These are phyloP conservation scores for Silurus asotus DNA, from an alignment of 2,113 vertebrate species.

Conservation along the genomic window DNA sequence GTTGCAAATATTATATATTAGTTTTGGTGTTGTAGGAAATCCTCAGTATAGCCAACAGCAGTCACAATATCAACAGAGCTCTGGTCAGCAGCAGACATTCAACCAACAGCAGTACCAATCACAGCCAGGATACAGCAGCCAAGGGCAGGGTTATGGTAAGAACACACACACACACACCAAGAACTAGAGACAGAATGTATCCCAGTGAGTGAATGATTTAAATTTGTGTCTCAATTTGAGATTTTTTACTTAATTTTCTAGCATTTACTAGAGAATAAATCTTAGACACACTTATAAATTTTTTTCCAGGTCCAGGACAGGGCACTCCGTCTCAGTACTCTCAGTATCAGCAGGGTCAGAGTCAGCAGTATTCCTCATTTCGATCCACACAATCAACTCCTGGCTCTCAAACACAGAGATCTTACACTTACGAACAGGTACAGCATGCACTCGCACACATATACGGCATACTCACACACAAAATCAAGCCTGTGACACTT, in stretches of 20 bases:
- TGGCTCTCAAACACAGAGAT: constrained; percentile 84
- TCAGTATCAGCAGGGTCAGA: constrained; percentile 90
- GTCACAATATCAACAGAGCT: constrained; percentile 86
- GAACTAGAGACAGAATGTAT: too few species aligned
- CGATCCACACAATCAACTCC: constrained; percentile 83
- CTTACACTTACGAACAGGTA: constrained; percentile 94
- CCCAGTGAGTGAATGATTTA: too few species aligned
- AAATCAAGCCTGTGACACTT: neutral
- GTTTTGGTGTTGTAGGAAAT: constrained; percentile 73
- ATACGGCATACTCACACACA: too few species aligned
- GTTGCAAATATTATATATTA: neutral
- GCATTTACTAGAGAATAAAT: neutral
- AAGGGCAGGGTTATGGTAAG: constrained; percentile 82
- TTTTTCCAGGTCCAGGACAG: constrained; percentile 76
- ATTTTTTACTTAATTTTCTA: neutral
- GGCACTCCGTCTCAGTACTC: constrained; percentile 88
- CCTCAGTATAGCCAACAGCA: constrained; percentile 93
- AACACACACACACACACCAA: neutral
- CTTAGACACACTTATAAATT: neutral
- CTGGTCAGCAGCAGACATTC: constrained; percentile 84
- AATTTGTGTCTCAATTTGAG: too few species aligned
- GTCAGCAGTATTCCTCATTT: constrained; percentile 88
- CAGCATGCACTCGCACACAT: too few species aligned
- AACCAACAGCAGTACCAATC: constrained; percentile 90
- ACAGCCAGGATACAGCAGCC: constrained; percentile 87